Evolutionary conservation across 2,797 vertebrate genomes (phyloP).

Genomic region (Podargus strigoides): DNA sequence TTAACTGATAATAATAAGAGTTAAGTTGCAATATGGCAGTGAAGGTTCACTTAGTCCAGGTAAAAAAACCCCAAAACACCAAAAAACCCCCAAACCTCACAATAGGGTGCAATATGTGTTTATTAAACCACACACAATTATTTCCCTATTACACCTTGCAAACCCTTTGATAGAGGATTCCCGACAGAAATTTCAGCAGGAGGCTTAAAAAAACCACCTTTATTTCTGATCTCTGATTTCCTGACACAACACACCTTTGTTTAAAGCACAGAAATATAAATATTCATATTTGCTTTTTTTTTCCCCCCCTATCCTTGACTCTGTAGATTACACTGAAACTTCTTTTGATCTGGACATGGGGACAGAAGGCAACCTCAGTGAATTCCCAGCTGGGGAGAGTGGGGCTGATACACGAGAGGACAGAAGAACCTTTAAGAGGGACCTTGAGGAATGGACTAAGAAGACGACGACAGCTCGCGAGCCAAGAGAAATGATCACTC

Average conservation of each 20-base stretch:
- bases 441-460: neutral
- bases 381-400: neutral
- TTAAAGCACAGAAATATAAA: neutral
- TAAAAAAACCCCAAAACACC: neutral
- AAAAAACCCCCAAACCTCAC: neutral
- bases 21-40: neutral
- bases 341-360: neutral
- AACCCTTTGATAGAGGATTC: neutral
- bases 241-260: neutral
- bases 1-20: neutral
- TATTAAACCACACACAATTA: neutral
- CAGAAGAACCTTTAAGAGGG: neutral
- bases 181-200: neutral
- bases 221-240: rapidly evolving
- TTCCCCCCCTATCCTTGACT: neutral
- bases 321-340: neutral
- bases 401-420: neutral
- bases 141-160: neutral
- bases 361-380: neutral
- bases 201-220: neutral
- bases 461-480: rapidly evolving
- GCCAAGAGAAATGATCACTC: neutral
- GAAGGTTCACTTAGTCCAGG: neutral
- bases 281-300: neutral
- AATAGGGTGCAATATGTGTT: neutral